Base-by-base conservation (phyloP, 2,113 vertebrate species). In the Esox niger region DNA sequence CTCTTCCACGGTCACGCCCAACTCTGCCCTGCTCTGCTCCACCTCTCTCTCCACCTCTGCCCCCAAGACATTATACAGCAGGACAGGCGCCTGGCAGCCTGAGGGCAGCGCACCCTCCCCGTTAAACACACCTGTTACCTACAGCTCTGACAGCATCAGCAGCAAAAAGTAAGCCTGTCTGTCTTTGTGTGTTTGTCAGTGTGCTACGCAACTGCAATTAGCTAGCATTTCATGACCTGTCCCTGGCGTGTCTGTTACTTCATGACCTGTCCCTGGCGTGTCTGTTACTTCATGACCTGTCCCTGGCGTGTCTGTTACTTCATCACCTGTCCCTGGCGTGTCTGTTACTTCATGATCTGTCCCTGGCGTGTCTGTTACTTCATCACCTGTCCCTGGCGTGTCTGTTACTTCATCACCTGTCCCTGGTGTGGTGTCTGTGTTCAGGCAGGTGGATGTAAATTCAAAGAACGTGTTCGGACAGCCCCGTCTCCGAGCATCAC, bases 381-480 rank as follows among this genome's bases (percentile, higher is more conserved):
- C n/a, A n/a, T n/a, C n/a, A n/a, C n/a, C n/a, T n/a, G n/a, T n/a
- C n/a, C n/a, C n/a, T n/a, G n/a, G n/a, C n/a, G n/a, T n/a, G n/a
- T n/a, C n/a, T n/a, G n/a, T n/a, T n/a, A n/a, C n/a, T n/a, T n/a
- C n/a, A n/a, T n/a, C n/a, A n/a, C n/a, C n/a, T n/a, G n/a, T 43
- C 9, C 15, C 56, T 29, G 56, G 27, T 29, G 17, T 55, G 23
- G 23, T 46, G 32, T 64, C 20, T 64, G 46, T 71, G 66, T 83
- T 20, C 81, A 95, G 95, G 85, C 94, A 95, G 73, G 89, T 95
- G 65, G 95, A 95, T 13, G 13, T 86, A 17, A 93, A 84, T 81
- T 91, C 93, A 1, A 95, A 95, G 71, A 97, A 96, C 0, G 94
- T 96, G 56, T 98, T 98, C 0, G 95, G 96, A 25, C 95, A 98